Evolutionary conservation across 1,140 invertebrate genomes (phyloP), one percentile per base, ranked within the genome.

Genomic region (Cyclina sinensis): DNA sequence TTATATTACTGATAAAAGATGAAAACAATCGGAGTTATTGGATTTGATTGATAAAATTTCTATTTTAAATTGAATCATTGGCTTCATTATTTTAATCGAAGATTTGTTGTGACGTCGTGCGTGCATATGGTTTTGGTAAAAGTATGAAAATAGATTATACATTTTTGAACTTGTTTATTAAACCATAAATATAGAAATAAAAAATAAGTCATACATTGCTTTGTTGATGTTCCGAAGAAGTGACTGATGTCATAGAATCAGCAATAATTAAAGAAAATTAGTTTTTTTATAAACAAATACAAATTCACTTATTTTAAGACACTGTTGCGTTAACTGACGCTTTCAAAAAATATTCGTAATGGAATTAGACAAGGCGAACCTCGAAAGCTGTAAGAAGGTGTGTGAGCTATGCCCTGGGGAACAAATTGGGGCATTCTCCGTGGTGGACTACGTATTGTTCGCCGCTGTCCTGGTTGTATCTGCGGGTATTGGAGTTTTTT

Each of bases 401-500:
- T 92, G 92, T 83, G 83, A 90, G 30, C 57, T 91, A n/a, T 92
- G 92, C 51, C 88, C 88, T 3, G 92, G 92, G 68, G 91, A 92
- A 68, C 78, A 65, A 18, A 91, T 91, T 48, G 88, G 89, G 18
- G 46, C 83, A 37, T 94, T 95, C 46, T 90, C 91, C n/a, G 91
- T 86, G 65, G 91, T 90, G 21, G 95, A 96, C 85, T 95, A 95
- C 78, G 68, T 94, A 0, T 68, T 96, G 11, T 96, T 96, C 85
- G 93, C 89, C 4, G 54, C 91, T 2, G 92, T 94, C 51, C 82
- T 96, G 7, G 78, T 93, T 9, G 78, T 95, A 4, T 95, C 95
- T 0, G 91, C 94, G 11, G 79, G 86, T 48, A 94, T 96, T 35
- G 98, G 98, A 0, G 96, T 98, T 0, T 98, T 97, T 94, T 98